Evolutionary conservation across 2,113 vertebrate species (phyloP).

Genomic region (Ceuthmochares aereus): DNA sequence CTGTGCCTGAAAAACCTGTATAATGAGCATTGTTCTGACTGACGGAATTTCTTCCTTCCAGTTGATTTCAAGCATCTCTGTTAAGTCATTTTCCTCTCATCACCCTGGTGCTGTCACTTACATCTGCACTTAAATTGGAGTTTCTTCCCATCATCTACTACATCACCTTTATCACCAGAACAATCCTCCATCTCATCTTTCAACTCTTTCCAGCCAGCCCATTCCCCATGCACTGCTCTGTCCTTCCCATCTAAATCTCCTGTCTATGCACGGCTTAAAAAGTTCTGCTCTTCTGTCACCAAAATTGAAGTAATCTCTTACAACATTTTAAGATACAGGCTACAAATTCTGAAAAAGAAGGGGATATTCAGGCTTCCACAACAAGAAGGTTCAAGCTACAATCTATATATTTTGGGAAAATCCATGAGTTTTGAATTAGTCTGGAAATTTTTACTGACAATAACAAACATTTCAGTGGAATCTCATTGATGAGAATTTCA

Average conservation of each 20-base stretch:
- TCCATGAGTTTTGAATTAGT: not conserved
- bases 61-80: not conserved
- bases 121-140: not conserved
- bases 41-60: not conserved
- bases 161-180: not conserved
- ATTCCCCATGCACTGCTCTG: not conserved
- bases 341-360: not conserved
- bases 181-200: not conserved
- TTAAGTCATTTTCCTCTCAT: conserved; percentile 15
- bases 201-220: not conserved
- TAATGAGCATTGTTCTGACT: not conserved
- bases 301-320: not conserved
- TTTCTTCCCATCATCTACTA: not conserved
- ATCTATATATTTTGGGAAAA: not conserved
- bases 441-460: not conserved
- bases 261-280: not conserved
- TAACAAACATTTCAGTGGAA: not conserved
- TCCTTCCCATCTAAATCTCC: not conserved
- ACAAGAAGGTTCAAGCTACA: not conserved
- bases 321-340: not conserved
- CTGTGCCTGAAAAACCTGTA: not conserved
- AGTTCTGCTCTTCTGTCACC: not conserved
- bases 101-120: not conserved
- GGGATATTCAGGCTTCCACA: not conserved
- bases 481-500: not conserved